phyloP scores from a whole-genome alignment of 2,797 vertebrate genomes.

The Micropoecilia bifurca region DNA sequence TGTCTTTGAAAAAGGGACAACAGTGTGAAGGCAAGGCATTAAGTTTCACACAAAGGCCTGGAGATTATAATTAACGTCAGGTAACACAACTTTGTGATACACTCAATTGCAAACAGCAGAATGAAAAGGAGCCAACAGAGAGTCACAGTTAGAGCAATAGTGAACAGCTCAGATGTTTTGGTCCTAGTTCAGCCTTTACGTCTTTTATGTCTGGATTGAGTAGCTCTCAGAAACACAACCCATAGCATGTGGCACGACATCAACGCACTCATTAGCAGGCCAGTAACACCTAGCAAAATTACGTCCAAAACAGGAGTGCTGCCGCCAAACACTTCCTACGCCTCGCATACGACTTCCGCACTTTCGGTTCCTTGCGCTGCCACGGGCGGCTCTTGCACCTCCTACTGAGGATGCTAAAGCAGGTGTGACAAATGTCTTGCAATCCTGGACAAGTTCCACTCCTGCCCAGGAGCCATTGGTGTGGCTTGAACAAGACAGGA shows the following conservation, averaged over 20 bases:
- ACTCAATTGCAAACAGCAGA: background rate
- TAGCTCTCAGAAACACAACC: slow-evolving; percentile 15
- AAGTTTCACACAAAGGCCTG: background rate
- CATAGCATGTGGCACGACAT: slow-evolving; percentile 67
- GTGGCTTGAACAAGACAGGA: slow-evolving; percentile 57
- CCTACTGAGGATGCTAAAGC: slow-evolving; percentile 80
- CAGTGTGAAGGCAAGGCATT: background rate
- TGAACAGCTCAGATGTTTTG: background rate
- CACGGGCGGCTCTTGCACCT: slow-evolving; percentile 67
- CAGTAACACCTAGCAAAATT: slow-evolving; percentile 64
- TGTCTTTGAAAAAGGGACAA: background rate
- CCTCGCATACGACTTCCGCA: slow-evolving; percentile 60
- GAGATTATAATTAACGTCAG: background rate
- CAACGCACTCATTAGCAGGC: slow-evolving; percentile 67
- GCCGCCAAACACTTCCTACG: slow-evolving; percentile 76
- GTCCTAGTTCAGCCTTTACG: background rate
- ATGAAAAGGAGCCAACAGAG: background rate
- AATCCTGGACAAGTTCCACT: slow-evolving; percentile 46
- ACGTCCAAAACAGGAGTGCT: slow-evolving; percentile 59
- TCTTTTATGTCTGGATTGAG: too few relatives aligned
- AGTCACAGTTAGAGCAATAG: background rate
- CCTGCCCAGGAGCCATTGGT: slow-evolving; percentile 58
- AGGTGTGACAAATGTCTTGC: slow-evolving; percentile 75
- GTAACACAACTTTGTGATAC: background rate
- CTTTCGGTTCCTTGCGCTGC: slow-evolving; percentile 47